Base-by-base conservation (phyloP, 2,113 vertebrate species). In the Aix galericulata region DNA sequence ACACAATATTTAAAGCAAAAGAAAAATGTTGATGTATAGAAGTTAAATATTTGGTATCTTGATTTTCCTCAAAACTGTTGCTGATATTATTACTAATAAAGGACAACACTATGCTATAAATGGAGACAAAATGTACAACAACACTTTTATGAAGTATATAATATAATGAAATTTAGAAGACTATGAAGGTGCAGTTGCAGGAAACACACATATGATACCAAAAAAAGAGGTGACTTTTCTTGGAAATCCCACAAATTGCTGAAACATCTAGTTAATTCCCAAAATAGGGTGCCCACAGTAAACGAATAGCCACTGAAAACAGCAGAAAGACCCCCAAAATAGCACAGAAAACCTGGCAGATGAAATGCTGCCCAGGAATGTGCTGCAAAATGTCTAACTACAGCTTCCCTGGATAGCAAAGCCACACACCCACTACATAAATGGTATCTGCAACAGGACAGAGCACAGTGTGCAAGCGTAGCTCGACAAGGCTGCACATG, bases 251-350 rank as follows among this genome's bases (percentile, higher is more conserved):
- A 93, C 79, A 74, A 82, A 67, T 53, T 67, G 14, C 59, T 75
- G 68, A 90, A 88, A 85, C 59, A 67, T 85, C 74, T 81, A 91
- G 46, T 91, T 94, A 68, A 87, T 89, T 89, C 64, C 84, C 87
- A 87, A 59, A 93, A 74, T 4, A 87, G 68, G 48, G 81, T 40
- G 36, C 55, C 38, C 78, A 58, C 9, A 91, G 83, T 53, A 86
- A 95, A 93, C 69, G 27, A 87, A 58, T 94, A 86, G n/a, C 31
- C 55, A 76, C 62, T 3, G 2, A 84, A 88, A 95, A 88, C 69
- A 92, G 63, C 91, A 82, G 56, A 38, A 85, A 80, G 75, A 71
- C 29, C 82, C 67, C 63, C 60, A 82, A 94, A 93, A 93, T 27
- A 92, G 55, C 64, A 91, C 50, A 8, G 15, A 88, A 91, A 95